Percentiles rank a stretch among this genome's conserved stretches.
phyloP scores from a whole-genome alignment of 2,797 vertebrate species.

The Pangasius sanitwongsei region DNA sequence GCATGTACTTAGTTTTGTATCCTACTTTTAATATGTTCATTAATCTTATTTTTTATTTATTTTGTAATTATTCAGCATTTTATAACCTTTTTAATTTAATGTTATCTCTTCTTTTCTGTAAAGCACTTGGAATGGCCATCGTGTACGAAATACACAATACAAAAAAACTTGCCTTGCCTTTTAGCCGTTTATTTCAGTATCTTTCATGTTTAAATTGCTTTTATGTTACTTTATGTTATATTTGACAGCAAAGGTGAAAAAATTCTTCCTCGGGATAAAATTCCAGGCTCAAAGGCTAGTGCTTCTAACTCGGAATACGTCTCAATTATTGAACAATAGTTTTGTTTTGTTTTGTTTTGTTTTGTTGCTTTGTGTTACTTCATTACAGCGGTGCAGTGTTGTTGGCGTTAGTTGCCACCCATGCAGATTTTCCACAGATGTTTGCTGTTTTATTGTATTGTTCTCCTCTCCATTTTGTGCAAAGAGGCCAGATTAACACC shows the following conservation, averaged over 20 bases:
- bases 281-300: not conserved
- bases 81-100: not conserved
- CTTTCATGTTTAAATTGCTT: not conserved
- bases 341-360: not conserved
- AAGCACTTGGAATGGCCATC: not conserved
- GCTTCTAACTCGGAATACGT: not conserved
- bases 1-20: not conserved
- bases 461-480: conserved; percentile 23
- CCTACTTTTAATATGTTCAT: not conserved
- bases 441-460: not conserved
- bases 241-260: not conserved
- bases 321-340: not conserved
- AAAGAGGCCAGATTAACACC: conserved; percentile 49
- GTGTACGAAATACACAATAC: not conserved
- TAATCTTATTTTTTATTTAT: not conserved
- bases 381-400: not conserved
- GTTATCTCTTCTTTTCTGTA: not conserved
- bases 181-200: not conserved
- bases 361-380: not conserved
- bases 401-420: not conserved
- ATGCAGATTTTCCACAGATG: conserved; percentile 13
- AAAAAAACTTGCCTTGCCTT: not conserved
- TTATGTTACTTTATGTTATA: not conserved
- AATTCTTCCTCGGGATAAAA: not conserved
- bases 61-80: not conserved